phyloP scores from a whole-genome alignment of 2,888 invertebrate species.

The Nowickia ferox region DNA sequence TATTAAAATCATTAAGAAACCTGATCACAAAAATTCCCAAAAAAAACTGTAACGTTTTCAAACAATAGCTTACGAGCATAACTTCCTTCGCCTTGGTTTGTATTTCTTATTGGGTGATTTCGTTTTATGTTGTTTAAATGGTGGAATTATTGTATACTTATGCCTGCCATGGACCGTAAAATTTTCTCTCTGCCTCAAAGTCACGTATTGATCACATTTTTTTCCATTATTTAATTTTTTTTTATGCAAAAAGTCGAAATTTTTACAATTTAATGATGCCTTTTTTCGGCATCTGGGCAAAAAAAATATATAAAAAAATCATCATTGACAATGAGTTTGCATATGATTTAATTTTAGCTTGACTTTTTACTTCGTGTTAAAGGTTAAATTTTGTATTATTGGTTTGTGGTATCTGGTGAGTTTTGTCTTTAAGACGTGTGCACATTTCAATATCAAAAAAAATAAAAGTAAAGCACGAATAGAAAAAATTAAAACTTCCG shows the following conservation, averaged over 20 bases:
- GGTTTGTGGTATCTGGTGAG: background rate
- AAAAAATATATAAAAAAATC: background rate
- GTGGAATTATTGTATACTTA: constrained; percentile 30
- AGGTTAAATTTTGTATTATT: constrained; percentile 58
- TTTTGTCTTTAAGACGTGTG: constrained; percentile 1
- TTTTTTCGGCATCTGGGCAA: constrained; percentile 11
- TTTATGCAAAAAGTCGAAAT: constrained; percentile 21
- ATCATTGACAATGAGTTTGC: constrained; percentile 27
- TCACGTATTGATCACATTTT: constrained; percentile 59
- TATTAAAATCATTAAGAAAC: constrained; percentile 17
- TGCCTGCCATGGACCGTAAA: constrained; percentile 6
- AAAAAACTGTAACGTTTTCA: constrained; percentile 4
- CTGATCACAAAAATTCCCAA: background rate
- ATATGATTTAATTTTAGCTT: constrained; percentile 27
- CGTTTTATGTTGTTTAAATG: constrained; percentile 51
- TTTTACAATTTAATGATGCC: constrained; percentile 45
- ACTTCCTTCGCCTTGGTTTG: background rate
- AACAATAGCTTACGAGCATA: background rate
- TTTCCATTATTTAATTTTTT: background rate
- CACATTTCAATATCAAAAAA: constrained; percentile 1
- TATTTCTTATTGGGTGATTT: constrained; percentile 28
- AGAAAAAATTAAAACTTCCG: constrained; percentile 53
- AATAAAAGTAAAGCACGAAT: background rate
- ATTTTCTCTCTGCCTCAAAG: constrained; percentile 25
- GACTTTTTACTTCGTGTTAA: constrained; percentile 40